phyloP scores from a whole-genome alignment of 2,888 invertebrate species.

The Uropetala carovei region DNA sequence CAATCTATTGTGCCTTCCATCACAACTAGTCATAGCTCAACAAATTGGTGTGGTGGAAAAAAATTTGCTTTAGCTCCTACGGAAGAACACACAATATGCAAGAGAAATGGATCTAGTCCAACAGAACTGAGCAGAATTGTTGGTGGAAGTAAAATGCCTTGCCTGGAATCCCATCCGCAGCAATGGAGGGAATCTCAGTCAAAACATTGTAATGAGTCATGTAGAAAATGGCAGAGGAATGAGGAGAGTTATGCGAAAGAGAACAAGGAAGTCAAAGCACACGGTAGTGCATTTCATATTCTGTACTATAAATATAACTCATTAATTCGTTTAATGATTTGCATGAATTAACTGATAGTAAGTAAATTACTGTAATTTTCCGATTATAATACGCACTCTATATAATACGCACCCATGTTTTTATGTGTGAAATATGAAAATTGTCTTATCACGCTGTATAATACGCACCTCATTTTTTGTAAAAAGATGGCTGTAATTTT shows the following conservation, averaged over 20 bases:
- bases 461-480: too few species aligned
- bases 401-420: too few species aligned
- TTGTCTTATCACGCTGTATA: too few species aligned
- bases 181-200: slow-evolving; percentile 18
- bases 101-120: slow-evolving; percentile 30
- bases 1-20: neutral
- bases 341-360: neutral
- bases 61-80: slow-evolving; percentile 27
- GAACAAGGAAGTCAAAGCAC: slow-evolving; percentile 15
- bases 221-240: slow-evolving; percentile 11
- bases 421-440: too few species aligned
- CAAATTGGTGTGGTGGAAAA: slow-evolving; percentile 31
- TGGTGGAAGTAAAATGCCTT: slow-evolving; percentile 22
- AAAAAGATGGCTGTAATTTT: too few species aligned
- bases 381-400: too few species aligned
- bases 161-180: neutral
- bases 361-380: too few species aligned
- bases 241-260: slow-evolving; percentile 14
- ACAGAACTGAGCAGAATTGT: slow-evolving; percentile 1
- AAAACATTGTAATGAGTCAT: slow-evolving; percentile 40
- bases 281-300: slow-evolving; percentile 20
- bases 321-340: neutral
- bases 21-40: neutral
- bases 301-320: neutral
- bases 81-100: neutral